These are phyloP conservation scores for Typhlomys cinereus DNA, from an alignment of 2,113 vertebrate species.

Conservation along the genomic window DNA sequence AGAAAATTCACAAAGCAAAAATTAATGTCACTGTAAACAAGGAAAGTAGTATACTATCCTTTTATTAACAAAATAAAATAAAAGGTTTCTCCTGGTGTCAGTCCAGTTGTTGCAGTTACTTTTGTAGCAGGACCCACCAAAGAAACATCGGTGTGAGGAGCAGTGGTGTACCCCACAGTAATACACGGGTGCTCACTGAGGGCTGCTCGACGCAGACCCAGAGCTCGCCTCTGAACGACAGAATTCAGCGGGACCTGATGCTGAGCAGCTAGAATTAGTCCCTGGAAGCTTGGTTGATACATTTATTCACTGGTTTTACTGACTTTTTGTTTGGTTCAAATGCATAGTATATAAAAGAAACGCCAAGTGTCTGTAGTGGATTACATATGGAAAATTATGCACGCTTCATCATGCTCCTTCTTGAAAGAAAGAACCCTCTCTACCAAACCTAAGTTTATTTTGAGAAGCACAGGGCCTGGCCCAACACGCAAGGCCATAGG, in stretches of 20 bases:
- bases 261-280: background rate
- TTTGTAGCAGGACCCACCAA: background rate
- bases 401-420: background rate
- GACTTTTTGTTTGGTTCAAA: background rate
- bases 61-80: background rate
- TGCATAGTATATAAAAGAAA: background rate
- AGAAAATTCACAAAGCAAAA: background rate
- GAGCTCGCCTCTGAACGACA: background rate
- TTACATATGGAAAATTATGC: background rate
- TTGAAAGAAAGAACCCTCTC: background rate
- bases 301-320: background rate
- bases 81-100: background rate
- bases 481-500: background rate
- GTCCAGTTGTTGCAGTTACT: background rate
- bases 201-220: background rate
- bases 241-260: background rate
- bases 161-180: rapidly evolving
- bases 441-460: background rate
- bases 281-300: background rate
- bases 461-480: background rate
- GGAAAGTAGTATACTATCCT: background rate
- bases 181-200: rapidly evolving
- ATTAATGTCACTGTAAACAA: background rate
- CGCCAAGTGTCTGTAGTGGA: background rate
- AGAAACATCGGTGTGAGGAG: background rate